Evolutionary conservation across 1,140 invertebrate genomes (phyloP).

Genomic region (Drosophila albomicans): DNA sequence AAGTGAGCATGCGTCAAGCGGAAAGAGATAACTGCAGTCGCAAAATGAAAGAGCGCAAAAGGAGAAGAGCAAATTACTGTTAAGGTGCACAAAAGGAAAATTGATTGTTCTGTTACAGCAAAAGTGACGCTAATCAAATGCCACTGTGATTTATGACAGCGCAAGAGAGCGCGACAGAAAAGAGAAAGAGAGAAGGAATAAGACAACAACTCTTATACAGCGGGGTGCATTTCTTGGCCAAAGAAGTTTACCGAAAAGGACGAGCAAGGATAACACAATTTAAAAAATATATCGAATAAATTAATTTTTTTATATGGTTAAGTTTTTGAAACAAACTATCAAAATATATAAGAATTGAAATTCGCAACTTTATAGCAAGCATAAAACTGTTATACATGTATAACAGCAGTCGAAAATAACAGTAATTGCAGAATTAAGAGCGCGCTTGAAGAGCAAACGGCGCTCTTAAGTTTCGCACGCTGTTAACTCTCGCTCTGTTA

Average conservation of each 20-base stretch:
- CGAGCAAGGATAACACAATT: background rate
- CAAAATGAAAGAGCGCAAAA: background rate
- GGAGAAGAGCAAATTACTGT: conserved; percentile 21
- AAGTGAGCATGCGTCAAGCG: conserved; percentile 1
- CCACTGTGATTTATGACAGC: conserved; percentile 43
- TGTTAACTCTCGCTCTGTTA: conserved; percentile 21
- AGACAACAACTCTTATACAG: conserved; percentile 53
- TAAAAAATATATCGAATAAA: background rate
- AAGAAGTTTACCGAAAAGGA: background rate
- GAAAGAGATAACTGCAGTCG: conserved; percentile 9
- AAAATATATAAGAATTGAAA: too few relatives aligned
- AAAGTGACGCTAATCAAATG: conserved; percentile 59
- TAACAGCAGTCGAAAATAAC: background rate
- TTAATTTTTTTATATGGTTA: background rate
- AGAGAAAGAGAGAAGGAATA: background rate
- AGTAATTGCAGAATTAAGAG: too few relatives aligned
- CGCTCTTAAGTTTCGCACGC: background rate
- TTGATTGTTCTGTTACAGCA: conserved; percentile 39
- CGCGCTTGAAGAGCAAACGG: conserved; percentile 7
- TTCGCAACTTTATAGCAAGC: background rate
- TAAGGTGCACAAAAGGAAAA: conserved; percentile 28
- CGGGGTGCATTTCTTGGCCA: conserved; percentile 39
- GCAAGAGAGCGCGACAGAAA: background rate
- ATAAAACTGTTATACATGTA: conserved; percentile 2
- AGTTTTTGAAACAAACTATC: too few relatives aligned